These are phyloP conservation scores for Gadus chalcogrammus DNA, from an alignment of 2,113 vertebrate genomes.

Conservation along the genomic window DNA sequence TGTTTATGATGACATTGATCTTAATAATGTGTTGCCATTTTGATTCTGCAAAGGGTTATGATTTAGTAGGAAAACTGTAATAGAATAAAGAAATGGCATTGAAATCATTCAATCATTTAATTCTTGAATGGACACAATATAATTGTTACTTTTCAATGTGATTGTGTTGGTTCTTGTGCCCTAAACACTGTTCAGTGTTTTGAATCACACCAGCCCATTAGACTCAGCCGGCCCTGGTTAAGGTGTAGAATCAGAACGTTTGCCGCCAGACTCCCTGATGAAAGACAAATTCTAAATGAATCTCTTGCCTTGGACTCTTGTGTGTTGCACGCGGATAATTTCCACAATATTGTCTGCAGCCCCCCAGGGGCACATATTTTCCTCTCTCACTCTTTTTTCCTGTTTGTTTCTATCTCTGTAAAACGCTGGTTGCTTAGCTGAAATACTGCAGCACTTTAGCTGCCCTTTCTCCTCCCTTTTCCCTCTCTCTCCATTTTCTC, in stretches of 20 bases:
- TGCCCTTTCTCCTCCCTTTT: slow-evolving; percentile 47
- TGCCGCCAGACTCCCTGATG: slow-evolving; percentile 52
- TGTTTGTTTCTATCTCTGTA: slow-evolving; percentile 68
- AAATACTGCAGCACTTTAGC: slow-evolving; percentile 73
- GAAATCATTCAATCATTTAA: too few species aligned
- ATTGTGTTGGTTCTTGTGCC: too few species aligned
- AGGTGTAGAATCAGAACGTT: not conserved
- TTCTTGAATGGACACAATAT: too few species aligned
- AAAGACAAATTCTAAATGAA: slow-evolving; percentile 69
- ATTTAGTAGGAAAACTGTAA: too few species aligned
- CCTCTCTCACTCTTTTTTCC: slow-evolving; percentile 35
- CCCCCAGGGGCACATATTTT: slow-evolving; percentile 59
- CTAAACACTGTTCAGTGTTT: too few species aligned
- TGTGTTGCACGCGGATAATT: slow-evolving; percentile 66
- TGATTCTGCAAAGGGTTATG: too few species aligned
- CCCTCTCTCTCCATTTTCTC: not conserved
- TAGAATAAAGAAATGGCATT: too few species aligned
- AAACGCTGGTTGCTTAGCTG: slow-evolving; percentile 73
- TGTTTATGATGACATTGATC: too few species aligned
- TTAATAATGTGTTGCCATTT: too few species aligned
- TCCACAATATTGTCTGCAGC: slow-evolving; percentile 70
- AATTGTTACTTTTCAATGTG: too few species aligned
- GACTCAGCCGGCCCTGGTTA: too few species aligned
- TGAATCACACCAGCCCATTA: too few species aligned
- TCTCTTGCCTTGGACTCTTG: slow-evolving; percentile 61